phyloP scores from a whole-genome alignment of 1,140 invertebrate genomes.

The Drosophila grimshawi region DNA sequence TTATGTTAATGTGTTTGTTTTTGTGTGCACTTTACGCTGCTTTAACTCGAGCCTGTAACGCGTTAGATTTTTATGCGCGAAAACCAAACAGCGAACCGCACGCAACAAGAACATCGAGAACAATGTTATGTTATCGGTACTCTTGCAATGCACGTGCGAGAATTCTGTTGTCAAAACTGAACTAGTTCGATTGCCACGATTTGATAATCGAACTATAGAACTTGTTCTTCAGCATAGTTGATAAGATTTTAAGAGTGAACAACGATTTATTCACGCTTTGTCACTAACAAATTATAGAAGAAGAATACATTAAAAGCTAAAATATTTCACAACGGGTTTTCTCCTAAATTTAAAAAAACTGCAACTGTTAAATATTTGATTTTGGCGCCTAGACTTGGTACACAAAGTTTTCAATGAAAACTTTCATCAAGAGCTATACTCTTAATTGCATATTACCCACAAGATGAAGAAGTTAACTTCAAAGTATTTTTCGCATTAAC shows the following conservation, averaged over 20 bases:
- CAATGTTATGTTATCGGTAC: constrained; percentile 49
- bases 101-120: constrained; percentile 59
- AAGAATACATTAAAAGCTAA: too few species aligned
- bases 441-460: background rate
- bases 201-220: constrained; percentile 1
- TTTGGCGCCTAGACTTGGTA: background rate
- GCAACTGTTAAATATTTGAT: background rate
- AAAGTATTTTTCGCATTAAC: background rate
- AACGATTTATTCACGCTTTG: too few species aligned
- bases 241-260: background rate
- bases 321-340: too few species aligned
- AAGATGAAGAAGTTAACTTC: too few species aligned
- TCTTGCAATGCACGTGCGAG: constrained; percentile 28
- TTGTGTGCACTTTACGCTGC: constrained; percentile 44
- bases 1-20: constrained; percentile 42
- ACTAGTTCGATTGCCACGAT: constrained; percentile 10
- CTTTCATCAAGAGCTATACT: background rate
- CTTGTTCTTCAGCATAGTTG: background rate
- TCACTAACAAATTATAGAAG: too few species aligned
- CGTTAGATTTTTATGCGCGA: constrained; percentile 45
- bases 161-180: background rate
- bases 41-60: constrained; percentile 30
- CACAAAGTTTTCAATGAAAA: background rate
- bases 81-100: constrained; percentile 52
- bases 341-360: too few species aligned